A percentile compares a stretch with the other conserved stretches of the same genome.
Conservation (phyloP, 2,888 invertebrate species). For the Dasypolia templi region DNA sequence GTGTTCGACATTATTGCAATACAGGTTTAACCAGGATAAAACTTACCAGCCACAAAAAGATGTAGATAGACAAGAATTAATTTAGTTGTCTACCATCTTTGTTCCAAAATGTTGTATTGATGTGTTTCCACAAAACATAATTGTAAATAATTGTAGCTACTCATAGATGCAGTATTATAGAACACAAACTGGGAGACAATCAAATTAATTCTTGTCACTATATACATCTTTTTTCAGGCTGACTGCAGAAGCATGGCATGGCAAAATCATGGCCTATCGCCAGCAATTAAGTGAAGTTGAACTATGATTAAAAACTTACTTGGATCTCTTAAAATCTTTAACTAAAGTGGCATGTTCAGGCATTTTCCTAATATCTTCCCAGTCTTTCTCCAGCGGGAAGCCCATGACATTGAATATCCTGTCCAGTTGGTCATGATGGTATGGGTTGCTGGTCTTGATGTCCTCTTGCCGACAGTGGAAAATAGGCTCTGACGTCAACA, state of each 20-base stretch:
- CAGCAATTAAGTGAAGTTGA: neutral
- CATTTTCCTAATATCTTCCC: conserved; percentile 99
- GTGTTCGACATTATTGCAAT: too few relatives aligned
- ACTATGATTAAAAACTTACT: conserved; percentile 90
- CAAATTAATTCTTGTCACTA: neutral
- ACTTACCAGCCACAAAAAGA: too few relatives aligned
- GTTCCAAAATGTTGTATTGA: too few relatives aligned
- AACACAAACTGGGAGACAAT: neutral
- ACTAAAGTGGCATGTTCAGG: conserved; percentile 98
- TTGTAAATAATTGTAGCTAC: too few relatives aligned
- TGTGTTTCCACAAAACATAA: too few relatives aligned
- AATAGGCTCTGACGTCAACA: conserved; percentile 99
- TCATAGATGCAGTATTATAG: too few relatives aligned
- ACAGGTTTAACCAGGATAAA: too few relatives aligned
- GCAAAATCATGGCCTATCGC: neutral
- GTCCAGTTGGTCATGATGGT: conserved; percentile 99
- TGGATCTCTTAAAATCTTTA: conserved; percentile 98
- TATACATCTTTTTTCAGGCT: too few relatives aligned
- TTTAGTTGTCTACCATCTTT: too few relatives aligned
- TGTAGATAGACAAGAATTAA: too few relatives aligned
- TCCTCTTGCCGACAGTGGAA: conserved; percentile 99
- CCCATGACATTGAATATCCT: conserved; percentile 99
- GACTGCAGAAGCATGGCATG: neutral
- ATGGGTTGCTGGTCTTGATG: conserved; percentile 99
- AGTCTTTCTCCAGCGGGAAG: conserved; percentile 98